These are phyloP conservation scores for Brachionus manjavacas DNA, from an alignment of 1,140 invertebrate species.

Conservation along the genomic window DNA sequence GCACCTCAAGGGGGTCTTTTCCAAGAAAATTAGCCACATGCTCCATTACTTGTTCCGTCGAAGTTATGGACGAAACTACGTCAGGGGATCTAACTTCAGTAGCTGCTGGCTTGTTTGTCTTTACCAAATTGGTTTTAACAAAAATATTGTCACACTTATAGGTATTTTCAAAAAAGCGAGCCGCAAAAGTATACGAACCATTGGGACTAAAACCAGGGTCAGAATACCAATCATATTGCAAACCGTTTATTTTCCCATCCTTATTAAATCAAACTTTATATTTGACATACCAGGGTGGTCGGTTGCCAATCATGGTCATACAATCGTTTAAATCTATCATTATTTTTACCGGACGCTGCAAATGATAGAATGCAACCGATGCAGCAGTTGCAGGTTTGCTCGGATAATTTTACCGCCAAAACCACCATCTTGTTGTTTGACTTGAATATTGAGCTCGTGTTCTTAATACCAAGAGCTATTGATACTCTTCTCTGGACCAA, in stretches of 20 bases:
- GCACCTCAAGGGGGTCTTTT: too few species aligned
- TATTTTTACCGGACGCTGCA: background rate
- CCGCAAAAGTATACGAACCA: background rate
- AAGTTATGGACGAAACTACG: constrained; percentile 49
- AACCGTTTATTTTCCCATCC: background rate
- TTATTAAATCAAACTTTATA: constrained; percentile 64
- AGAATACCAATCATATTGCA: background rate
- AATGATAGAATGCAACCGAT: too few species aligned
- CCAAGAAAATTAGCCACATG: too few species aligned
- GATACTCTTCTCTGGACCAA: too few species aligned
- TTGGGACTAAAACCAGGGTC: background rate
- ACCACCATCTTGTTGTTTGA: too few species aligned
- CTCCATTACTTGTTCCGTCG: constrained; percentile 71
- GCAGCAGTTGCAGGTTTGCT: too few species aligned
- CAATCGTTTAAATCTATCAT: background rate
- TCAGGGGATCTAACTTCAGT: constrained; percentile 43
- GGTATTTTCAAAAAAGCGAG: background rate
- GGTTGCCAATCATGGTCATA: constrained; percentile 58
- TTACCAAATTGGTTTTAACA: background rate
- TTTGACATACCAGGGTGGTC: constrained; percentile 79
- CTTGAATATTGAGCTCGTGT: too few species aligned
- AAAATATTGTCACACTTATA: background rate
- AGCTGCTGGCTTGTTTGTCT: constrained; percentile 8
- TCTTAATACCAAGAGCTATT: too few species aligned
- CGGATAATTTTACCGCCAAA: too few species aligned